Evolutionary conservation across 2,888 invertebrate species (phyloP).

Genomic region (Biston betularia): DNA sequence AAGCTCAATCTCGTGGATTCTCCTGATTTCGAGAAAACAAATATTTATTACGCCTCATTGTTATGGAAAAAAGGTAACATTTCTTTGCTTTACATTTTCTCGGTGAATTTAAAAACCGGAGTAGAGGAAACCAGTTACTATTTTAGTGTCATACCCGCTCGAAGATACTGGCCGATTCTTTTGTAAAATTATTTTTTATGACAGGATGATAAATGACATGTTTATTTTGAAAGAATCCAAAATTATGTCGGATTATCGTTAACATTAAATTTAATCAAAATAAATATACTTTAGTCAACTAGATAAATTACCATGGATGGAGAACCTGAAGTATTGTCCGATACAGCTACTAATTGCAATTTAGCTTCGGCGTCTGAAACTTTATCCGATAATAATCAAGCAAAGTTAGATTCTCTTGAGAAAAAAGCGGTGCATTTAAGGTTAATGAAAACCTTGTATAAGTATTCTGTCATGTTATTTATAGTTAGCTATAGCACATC

Average conservation of each 20-base stretch:
- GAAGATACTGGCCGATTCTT: slow-evolving; percentile 14
- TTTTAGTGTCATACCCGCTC: no score
- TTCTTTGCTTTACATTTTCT: no score
- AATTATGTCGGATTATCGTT: slow-evolving; percentile 56
- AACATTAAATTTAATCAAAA: slow-evolving; percentile 37
- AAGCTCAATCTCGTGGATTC: no score
- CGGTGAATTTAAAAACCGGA: no score
- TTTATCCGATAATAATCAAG: slow-evolving; percentile 72
- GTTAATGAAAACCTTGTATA: slow-evolving; percentile 39
- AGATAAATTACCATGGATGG: slow-evolving; percentile 68
- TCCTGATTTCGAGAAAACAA: no score
- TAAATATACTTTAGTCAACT: slow-evolving; percentile 24
- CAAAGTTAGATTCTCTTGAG: slow-evolving; percentile 76
- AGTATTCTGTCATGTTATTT: neutral
- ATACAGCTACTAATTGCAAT: slow-evolving; percentile 74
- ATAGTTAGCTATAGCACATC: no score
- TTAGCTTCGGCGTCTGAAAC: slow-evolving; percentile 70
- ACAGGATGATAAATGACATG: slow-evolving; percentile 34
- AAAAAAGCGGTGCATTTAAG: slow-evolving; percentile 81
- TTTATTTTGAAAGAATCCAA: slow-evolving; percentile 55
- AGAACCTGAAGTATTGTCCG: slow-evolving; percentile 74
- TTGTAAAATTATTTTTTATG: slow-evolving; percentile 2
- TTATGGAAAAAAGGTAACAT: no score
- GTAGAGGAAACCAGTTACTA: no score
- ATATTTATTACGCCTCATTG: no score